These are phyloP conservation scores for Thermophis baileyi DNA, from an alignment of 2,113 vertebrate species.

Conservation along the genomic window DNA sequence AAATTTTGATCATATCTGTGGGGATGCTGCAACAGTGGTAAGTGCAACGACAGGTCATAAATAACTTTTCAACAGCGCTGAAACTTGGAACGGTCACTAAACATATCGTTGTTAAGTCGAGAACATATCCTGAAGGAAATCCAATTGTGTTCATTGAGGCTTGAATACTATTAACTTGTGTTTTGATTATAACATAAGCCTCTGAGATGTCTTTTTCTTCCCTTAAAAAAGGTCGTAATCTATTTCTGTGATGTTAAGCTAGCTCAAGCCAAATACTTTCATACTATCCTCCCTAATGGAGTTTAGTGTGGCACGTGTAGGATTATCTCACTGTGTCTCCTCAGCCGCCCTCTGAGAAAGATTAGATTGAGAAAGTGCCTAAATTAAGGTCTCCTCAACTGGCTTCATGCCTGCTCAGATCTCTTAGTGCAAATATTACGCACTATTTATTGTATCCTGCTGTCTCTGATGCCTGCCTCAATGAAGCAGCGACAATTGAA, in stretches of 20 bases:
- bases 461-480: not conserved
- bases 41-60: not conserved
- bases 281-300: not conserved
- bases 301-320: not conserved
- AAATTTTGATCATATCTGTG: not conserved
- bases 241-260: not conserved
- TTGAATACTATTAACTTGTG: not conserved
- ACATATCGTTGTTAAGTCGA: not conserved
- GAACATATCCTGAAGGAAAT: not conserved
- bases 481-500: not conserved
- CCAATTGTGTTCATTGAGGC: not conserved
- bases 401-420: not conserved
- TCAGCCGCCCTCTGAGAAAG: not conserved
- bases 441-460: not conserved
- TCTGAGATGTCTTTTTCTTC: not conserved
- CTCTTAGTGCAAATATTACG: not conserved
- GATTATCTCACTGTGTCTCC: not conserved
- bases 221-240: not conserved
- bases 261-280: not conserved
- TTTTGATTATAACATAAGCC: not conserved
- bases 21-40: not conserved
- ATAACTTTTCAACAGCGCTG: not conserved
- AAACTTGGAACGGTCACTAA: not conserved
- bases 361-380: not conserved
- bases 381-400: not conserved